These are phyloP conservation scores for Orthosia gothica DNA, from an alignment of 2,888 invertebrate species.

Conservation along the genomic window DNA sequence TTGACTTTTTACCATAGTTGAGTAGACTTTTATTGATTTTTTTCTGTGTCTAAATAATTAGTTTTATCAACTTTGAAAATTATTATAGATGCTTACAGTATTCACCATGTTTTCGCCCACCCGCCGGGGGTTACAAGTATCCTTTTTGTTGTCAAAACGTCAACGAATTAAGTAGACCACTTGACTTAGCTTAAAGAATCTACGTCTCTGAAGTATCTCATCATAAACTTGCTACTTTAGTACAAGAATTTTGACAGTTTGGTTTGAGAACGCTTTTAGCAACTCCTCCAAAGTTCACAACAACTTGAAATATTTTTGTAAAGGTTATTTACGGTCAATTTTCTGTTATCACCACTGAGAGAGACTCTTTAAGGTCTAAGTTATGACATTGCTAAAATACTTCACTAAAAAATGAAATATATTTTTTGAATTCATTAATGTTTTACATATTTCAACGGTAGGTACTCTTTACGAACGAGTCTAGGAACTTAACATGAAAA, in stretches of 20 bases:
- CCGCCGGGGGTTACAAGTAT: conserved; percentile 4
- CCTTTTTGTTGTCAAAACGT: conserved; percentile 46
- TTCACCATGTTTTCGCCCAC: conserved; percentile 4
- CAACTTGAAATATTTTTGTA: conserved; percentile 54
- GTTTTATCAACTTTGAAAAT: too few species aligned
- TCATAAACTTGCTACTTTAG: conserved; percentile 83
- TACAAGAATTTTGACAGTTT: conserved; percentile 74
- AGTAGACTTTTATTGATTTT: too few species aligned
- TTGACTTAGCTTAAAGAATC: conserved; percentile 55
- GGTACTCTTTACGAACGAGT: too few species aligned
- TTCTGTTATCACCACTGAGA: conserved; percentile 32
- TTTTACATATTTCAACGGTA: too few species aligned
- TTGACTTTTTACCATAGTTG: too few species aligned
- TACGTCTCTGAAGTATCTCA: conserved; percentile 27
- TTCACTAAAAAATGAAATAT: too few species aligned
- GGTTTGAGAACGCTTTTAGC: conserved; percentile 53
- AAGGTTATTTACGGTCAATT: conserved; percentile 37
- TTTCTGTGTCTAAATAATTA: too few species aligned
- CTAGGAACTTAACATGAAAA: too few species aligned
- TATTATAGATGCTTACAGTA: neutral
- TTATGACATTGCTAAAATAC: conserved; percentile 41
- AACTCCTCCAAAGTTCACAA: conserved; percentile 31
- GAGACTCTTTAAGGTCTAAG: conserved; percentile 14
- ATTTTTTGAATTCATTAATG: neutral
- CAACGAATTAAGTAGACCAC: conserved; percentile 65